phyloP scores from a whole-genome alignment of 2,888 invertebrate genomes.

The Pandemis corylana region DNA sequence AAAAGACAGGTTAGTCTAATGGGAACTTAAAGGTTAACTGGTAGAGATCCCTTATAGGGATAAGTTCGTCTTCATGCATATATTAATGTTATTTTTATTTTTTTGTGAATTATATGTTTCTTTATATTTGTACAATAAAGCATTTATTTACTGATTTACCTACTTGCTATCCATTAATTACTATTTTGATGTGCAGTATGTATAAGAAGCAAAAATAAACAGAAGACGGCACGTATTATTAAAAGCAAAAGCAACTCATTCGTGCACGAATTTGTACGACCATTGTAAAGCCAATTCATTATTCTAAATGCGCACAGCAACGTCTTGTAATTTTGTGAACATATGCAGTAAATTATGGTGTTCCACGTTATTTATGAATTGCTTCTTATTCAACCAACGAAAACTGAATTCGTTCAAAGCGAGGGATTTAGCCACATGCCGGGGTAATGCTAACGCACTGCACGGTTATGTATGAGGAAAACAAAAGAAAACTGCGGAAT shows the following conservation, averaged over 20 bases:
- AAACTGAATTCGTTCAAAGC: slow-evolving; percentile 6
- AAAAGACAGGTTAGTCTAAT: too few species aligned
- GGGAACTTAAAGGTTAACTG: too few species aligned
- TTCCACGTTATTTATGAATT: slow-evolving; percentile 3
- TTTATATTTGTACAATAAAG: too few species aligned
- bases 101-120: too few species aligned
- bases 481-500: slow-evolving; percentile 19
- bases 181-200: not conserved
- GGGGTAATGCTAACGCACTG: slow-evolving; percentile 4
- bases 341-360: not conserved
- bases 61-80: too few species aligned
- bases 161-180: not conserved
- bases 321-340: not conserved
- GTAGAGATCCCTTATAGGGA: too few species aligned
- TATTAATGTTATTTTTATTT: too few species aligned
- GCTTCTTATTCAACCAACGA: slow-evolving; percentile 4
- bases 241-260: not conserved
- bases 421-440: slow-evolving; percentile 6
- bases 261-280: not conserved
- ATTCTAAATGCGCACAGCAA: not conserved
- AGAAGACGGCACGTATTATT: not conserved
- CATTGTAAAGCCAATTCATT: not conserved
- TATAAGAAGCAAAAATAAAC: not conserved
- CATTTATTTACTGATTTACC: too few species aligned
- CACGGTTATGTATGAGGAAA: slow-evolving; percentile 26